phyloP scores from a whole-genome alignment of 1,140 invertebrate species.

The Diuraphis noxia region DNA sequence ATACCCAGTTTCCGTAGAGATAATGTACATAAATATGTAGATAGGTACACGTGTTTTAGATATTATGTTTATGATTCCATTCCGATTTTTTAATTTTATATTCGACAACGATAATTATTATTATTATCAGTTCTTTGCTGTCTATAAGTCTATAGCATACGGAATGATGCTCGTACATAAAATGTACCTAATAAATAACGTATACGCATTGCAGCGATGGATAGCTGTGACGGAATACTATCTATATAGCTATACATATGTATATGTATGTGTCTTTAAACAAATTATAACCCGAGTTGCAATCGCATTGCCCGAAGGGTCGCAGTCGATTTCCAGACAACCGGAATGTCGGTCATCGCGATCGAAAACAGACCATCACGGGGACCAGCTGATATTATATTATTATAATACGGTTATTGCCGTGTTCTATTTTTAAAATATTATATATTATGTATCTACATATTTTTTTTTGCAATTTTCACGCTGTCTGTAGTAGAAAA shows the following conservation, averaged over 20 bases:
- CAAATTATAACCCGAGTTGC: constrained; percentile 6
- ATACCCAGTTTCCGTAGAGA: too few species aligned
- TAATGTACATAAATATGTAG: too few species aligned
- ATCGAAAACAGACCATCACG: not conserved
- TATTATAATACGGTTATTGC: not conserved
- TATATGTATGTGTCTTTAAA: not conserved
- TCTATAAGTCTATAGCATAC: not conserved
- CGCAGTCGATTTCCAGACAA: not conserved
- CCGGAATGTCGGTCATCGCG: not conserved
- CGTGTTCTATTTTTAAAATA: not conserved
- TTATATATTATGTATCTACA: not conserved
- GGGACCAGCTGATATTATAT: not conserved
- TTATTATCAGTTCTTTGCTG: not conserved
- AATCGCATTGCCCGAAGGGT: not conserved
- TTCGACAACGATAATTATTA: not conserved
- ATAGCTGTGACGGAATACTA: not conserved
- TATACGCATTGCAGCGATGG: not conserved
- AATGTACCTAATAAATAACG: not conserved
- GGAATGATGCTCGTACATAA: not conserved
- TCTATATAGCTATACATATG: not conserved
- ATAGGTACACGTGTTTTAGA: not conserved
- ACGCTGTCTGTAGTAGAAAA: too few species aligned
- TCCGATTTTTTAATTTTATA: not conserved
- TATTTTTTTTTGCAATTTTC: not conserved
- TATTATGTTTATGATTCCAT: not conserved